phyloP scores from a whole-genome alignment of 2,888 invertebrate genomes.

The Dinocampus coccinellae region DNA sequence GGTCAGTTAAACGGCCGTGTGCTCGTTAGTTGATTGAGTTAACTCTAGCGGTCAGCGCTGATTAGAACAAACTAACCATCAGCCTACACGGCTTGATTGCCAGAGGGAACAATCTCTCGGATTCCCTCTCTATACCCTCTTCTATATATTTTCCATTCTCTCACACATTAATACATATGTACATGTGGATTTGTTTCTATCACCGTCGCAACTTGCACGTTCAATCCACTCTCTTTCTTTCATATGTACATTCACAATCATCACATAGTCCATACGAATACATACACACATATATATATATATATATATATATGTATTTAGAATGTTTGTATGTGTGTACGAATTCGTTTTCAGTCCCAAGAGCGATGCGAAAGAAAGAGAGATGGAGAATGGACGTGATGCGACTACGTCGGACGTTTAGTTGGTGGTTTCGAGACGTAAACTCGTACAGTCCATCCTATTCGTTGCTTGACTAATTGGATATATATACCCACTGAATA shows the following conservation, averaged over 20 bases:
- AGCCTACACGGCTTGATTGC: conserved; percentile 67
- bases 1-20: conserved; percentile 57
- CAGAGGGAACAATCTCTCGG: conserved; percentile 49
- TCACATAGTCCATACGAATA: not conserved
- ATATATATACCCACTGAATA: conserved; percentile 4
- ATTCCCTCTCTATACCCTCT: not conserved
- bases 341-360: not conserved
- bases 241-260: not conserved
- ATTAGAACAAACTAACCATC: conserved; percentile 68
- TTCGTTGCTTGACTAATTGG: conserved; percentile 30
- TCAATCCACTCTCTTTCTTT: not conserved
- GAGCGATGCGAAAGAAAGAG: conserved; percentile 36
- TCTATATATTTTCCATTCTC: not conserved
- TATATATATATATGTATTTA: not conserved
- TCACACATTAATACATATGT: not conserved
- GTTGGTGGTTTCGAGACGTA: conserved; percentile 31
- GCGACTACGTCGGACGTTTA: conserved; percentile 45
- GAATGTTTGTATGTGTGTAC: not conserved
- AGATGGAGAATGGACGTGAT: conserved; percentile 46
- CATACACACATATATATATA: not conserved
- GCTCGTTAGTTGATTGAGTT: conserved; percentile 68
- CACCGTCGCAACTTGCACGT: conserved; percentile 6
- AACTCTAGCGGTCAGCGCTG: conserved; percentile 65
- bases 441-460: conserved; percentile 1
- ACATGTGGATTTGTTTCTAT: conserved; percentile 18